These are phyloP conservation scores for Leiothrix lutea DNA, from an alignment of 2,113 vertebrate genomes.

Conservation along the genomic window DNA sequence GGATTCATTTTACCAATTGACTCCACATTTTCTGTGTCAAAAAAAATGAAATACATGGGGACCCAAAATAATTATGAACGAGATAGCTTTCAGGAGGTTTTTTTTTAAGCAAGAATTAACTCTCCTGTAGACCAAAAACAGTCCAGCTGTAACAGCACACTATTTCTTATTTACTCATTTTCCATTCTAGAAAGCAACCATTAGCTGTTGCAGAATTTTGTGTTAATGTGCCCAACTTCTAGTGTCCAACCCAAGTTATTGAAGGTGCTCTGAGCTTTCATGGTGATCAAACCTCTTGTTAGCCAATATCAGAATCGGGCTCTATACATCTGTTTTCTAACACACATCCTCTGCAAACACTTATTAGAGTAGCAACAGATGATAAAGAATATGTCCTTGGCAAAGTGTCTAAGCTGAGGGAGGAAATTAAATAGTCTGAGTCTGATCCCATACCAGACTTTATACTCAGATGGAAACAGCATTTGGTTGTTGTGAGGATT, in stretches of 20 bases:
- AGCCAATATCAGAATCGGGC: background rate
- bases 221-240: background rate
- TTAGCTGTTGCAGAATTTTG: background rate
- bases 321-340: background rate
- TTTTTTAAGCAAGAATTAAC: background rate
- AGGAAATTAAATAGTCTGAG: background rate
- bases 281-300: background rate
- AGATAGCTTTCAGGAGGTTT: background rate
- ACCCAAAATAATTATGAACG: background rate
- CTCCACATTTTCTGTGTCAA: fast-evolving
- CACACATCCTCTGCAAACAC: background rate
- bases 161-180: background rate
- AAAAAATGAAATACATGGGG: background rate
- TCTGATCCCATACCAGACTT: background rate
- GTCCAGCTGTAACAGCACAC: background rate
- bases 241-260: background rate
- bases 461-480: background rate
- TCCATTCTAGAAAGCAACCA: background rate
- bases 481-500: background rate
- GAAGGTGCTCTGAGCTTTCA: background rate
- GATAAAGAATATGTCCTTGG: background rate
- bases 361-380: background rate
- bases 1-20: background rate
- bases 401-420: background rate
- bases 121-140: fast-evolving